Base-by-base conservation (phyloP, 2,888 invertebrate species). In the Aleiodes leptofemur region DNA sequence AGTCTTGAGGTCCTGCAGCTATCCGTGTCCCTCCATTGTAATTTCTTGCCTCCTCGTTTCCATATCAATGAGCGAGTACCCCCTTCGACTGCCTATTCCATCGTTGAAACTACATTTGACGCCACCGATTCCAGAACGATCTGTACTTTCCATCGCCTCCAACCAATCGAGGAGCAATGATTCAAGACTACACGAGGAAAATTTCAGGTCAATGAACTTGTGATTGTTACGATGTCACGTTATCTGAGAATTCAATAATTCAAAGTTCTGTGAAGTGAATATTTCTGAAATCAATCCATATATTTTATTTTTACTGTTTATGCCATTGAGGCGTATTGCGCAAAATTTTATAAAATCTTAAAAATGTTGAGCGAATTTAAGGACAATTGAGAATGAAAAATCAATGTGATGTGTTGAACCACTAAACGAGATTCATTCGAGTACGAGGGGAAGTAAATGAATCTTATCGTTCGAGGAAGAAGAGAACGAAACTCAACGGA, bases 41-140 rank as follows among this genome's bases (percentile, higher is more conserved):
- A 87, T 87, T 88, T 87, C 87, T 88, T 85, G 84, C 81, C 83
- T 83, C 83, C 86, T 87, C 85, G 86, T 88, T 88, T 87, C 86
- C 88, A 88, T 88, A 88, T 87, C 88, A 88, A 86, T 86, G 87
- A 87, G 83, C 79, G 14, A 64, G 68, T 48, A 48, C 16, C 23
- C 55, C 13, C 55, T 72, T 48, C 57, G 70, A 59, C 68, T 71
- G 51, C 64, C 55, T 55, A 51, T 80, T 66, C 74, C 69, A 75
- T 79, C 74, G 48, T 79, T 81, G 77, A 85, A 83, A 86, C 86
- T 83, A 81, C 83, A 81, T 83, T 84, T 81, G 81, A 81, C 76
- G 74, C 72, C 64, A 11, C 43, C 64, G 64, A 64, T 64, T 83
- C 82, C 79, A 77, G 7, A 50, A 68, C 79, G 81, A 78, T 81